Evolutionary conservation across 2,888 invertebrate genomes (phyloP).

Genomic region (Rhagonycha fulva): DNA sequence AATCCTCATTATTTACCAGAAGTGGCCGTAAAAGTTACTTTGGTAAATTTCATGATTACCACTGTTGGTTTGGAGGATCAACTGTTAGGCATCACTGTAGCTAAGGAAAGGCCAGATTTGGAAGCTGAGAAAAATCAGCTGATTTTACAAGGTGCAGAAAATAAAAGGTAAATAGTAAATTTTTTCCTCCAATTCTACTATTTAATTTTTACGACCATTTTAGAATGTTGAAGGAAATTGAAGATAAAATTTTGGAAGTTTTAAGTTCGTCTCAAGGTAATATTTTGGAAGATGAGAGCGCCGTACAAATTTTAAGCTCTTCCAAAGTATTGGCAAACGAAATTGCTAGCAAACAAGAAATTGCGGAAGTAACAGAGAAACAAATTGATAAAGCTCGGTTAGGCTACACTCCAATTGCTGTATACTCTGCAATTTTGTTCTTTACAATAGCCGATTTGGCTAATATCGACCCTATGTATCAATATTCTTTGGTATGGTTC

Average conservation of each 20-base stretch:
- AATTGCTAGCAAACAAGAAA: conserved; percentile 87
- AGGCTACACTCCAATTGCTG: conserved; percentile 89
- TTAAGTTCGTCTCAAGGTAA: conserved; percentile 74
- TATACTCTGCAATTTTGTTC: conserved; percentile 87
- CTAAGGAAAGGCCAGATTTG: conserved; percentile 87
- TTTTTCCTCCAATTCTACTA: not conserved
- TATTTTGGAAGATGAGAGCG: conserved; percentile 90
- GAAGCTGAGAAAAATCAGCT: conserved; percentile 88
- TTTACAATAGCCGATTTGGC: conserved; percentile 90
- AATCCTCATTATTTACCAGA: conserved; percentile 96
- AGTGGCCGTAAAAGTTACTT: conserved; percentile 86
- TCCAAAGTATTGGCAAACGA: conserved; percentile 90
- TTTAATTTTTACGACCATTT: conserved; percentile 21
- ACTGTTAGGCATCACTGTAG: conserved; percentile 86
- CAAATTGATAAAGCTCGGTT: conserved; percentile 85
- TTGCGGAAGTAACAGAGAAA: conserved; percentile 87
- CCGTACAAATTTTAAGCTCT: conserved; percentile 84
- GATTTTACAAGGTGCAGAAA: conserved; percentile 86
- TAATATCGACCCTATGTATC: conserved; percentile 96
- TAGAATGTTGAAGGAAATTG: conserved; percentile 82
- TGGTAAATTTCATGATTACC: conserved; percentile 93
- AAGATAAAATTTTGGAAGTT: conserved; percentile 86
- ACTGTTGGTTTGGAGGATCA: conserved; percentile 88
- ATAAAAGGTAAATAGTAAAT: conserved; percentile 59
- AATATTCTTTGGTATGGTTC: conserved; percentile 94